Conservation (phyloP, 2,797 vertebrate genomes). For the Scomberomorus guttatus region DNA sequence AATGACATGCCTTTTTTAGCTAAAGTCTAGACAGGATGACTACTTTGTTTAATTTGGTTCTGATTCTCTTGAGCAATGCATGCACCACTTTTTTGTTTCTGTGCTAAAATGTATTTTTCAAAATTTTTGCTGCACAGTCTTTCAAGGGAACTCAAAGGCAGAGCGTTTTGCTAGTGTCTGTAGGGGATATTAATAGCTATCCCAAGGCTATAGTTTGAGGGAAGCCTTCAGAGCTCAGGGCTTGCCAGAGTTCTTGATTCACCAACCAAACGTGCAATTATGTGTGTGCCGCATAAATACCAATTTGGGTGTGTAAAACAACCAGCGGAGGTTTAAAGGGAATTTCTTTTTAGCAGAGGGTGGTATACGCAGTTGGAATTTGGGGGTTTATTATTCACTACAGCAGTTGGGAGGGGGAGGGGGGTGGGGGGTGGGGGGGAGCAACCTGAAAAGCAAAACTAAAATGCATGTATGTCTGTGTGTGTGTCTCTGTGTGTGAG, state of each 20-base stretch:
- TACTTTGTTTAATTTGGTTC: conserved; percentile 40
- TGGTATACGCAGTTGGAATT: conserved; percentile 58
- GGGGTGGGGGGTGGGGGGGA: conserved; percentile 65
- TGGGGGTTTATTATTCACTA: conserved; percentile 64
- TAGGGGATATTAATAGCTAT: conserved; percentile 86
- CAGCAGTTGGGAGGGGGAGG: conserved; percentile 60
- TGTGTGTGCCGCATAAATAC: conserved; percentile 85
- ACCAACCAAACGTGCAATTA: conserved; percentile 88
- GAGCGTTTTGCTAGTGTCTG: conserved; percentile 78
- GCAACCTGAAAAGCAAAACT: conserved; percentile 39
- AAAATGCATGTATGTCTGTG: conserved; percentile 29
- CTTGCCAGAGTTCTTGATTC: conserved; percentile 85
- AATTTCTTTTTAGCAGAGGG: conserved; percentile 69
- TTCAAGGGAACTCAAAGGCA: conserved; percentile 64
- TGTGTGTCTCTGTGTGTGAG: conserved; percentile 52
- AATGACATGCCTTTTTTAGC: conserved; percentile 45
- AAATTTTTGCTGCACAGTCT: conserved; percentile 44
- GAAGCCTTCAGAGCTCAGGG: conserved; percentile 80
- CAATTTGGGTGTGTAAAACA: conserved; percentile 88
- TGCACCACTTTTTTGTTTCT: conserved; percentile 47
- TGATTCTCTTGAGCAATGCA: conserved; percentile 31
- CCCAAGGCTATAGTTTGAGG: conserved; percentile 87
- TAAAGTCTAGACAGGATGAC: conserved; percentile 54
- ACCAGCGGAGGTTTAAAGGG: conserved; percentile 77
- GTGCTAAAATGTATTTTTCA: conserved; percentile 40